Evolutionary conservation across 2,113 vertebrate genomes (phyloP).

Genomic region (Myotis brandtii): DNA sequence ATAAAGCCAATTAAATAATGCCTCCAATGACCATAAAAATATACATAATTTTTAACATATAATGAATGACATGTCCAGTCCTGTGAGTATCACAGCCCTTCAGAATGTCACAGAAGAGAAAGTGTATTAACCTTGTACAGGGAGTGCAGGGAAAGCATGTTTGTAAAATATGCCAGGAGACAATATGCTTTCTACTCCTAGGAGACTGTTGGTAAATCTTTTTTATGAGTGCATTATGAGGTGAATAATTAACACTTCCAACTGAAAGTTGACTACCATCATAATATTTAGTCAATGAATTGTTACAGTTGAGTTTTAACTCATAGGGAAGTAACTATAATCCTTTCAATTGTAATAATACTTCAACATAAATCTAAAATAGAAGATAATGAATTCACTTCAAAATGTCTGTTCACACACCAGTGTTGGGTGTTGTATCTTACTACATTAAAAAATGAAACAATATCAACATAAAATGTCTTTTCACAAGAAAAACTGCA

Average conservation of each 20-base stretch:
- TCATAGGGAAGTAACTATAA: constrained; percentile 55
- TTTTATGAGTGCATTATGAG: constrained; percentile 74
- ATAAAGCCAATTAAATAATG: constrained; percentile 53
- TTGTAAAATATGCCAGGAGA: constrained; percentile 69
- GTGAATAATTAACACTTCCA: constrained; percentile 77
- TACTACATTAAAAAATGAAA: constrained; percentile 75
- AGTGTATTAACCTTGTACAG: constrained; percentile 61
- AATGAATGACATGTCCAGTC: constrained; percentile 38
- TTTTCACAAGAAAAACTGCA: constrained; percentile 63
- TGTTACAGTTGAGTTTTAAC: constrained; percentile 78
- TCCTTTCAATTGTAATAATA: constrained; percentile 79
- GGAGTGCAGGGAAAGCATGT: constrained; percentile 46
- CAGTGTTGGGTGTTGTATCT: constrained; percentile 51
- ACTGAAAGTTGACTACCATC: constrained; percentile 75
- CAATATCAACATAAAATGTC: constrained; percentile 74
- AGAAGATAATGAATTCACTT: constrained; percentile 80
- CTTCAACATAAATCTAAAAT: constrained; percentile 78
- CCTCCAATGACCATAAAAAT: constrained; percentile 23
- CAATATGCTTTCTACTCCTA: constrained; percentile 75
- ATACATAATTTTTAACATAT: constrained; percentile 54
- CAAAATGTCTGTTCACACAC: constrained; percentile 70
- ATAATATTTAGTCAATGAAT: constrained; percentile 79
- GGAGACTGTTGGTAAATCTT: constrained; percentile 75
- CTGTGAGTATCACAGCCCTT: constrained; percentile 42
- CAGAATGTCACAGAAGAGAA: constrained; percentile 72